Evolutionary conservation across 1,140 invertebrate genomes (phyloP), one percentile per base, ranked within the genome.

Genomic region (Nymphalis io): DNA sequence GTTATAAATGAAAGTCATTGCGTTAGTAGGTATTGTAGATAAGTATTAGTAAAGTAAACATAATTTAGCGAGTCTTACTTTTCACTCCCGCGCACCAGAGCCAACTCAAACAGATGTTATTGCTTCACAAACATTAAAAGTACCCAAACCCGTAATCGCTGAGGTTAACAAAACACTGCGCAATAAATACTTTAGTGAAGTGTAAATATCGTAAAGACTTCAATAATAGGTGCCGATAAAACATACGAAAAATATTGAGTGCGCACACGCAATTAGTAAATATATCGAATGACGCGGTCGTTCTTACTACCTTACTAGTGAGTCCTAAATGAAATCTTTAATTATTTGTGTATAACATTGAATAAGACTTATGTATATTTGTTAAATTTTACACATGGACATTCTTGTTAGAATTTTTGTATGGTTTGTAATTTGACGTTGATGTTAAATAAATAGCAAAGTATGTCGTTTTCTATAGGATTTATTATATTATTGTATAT

Each of bases 141-240:
- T 64, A 64, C 62, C 79, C 81, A 86, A 90, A 90, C 88, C 84
- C 82, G 86, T 90, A 84, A 84, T 88, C 82, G 75, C 82, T 87
- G 85, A 90, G 86, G 88, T 90, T 90, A 90, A 87, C 75, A 88
- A 79, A 88, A 90, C 85, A 88, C 72, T 76, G 76, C 85, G 84
- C 85, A 86, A 89, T 87, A 87, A 85, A 87, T 85, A 84, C 80
- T 88, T 87, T 84, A 82, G 82, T 70, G 63, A 55, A 73, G 60
- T 76, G 73, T 73, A 88, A 88, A 90, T 75, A 78, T 74, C 18
- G 46, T 74, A 75, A 71, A 40, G 68, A 68, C 75, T 78, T 78
- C 68, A 84, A 82, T 88, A 88, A 89, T 89, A 88, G 81, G 80
- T 83, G 82, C 78, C 72, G 85, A 86, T 83, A 80, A 77, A 76